Conservation (phyloP, 2,888 invertebrate genomes). For the Torymus aiolomorphi region DNA sequence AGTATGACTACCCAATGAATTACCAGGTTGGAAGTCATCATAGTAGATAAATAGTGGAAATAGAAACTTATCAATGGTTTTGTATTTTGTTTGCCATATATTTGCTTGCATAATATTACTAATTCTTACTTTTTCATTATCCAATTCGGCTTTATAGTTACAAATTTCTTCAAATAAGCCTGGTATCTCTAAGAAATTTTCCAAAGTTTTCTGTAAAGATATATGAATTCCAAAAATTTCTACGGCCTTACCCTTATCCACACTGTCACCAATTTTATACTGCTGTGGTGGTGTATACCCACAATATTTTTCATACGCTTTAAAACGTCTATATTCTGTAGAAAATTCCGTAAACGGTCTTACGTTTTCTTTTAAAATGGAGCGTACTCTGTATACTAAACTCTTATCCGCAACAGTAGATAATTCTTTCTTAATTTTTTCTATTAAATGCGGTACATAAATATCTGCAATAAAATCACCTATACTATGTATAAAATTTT, state of each 20-base stretch:
- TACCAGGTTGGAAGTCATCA: slow-evolving; percentile 46
- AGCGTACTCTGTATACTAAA: neutral
- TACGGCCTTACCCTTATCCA: neutral
- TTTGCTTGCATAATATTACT: slow-evolving; percentile 40
- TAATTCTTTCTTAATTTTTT: too few relatives aligned
- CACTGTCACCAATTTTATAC: neutral
- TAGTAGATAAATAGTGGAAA: slow-evolving; percentile 39
- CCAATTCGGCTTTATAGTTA: neutral
- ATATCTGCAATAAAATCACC: too few relatives aligned
- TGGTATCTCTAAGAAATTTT: neutral
- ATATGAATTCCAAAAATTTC: neutral
- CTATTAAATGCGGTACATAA: too few relatives aligned
- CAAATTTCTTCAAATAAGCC: neutral
- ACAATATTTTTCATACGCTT: neutral
- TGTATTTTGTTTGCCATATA: slow-evolving; percentile 47
- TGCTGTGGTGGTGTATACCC: neutral
- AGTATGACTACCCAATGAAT: slow-evolving; percentile 47
- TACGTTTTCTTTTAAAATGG: neutral
- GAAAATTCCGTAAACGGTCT: neutral
- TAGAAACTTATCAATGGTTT: neutral
- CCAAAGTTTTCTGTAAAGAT: neutral
- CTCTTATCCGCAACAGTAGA: too few relatives aligned
- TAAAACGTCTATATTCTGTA: neutral
- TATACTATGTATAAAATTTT: too few relatives aligned
- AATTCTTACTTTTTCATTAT: slow-evolving; percentile 10